Base-by-base conservation (phyloP, 2,797 vertebrate species). In the Clarias fuscus region DNA sequence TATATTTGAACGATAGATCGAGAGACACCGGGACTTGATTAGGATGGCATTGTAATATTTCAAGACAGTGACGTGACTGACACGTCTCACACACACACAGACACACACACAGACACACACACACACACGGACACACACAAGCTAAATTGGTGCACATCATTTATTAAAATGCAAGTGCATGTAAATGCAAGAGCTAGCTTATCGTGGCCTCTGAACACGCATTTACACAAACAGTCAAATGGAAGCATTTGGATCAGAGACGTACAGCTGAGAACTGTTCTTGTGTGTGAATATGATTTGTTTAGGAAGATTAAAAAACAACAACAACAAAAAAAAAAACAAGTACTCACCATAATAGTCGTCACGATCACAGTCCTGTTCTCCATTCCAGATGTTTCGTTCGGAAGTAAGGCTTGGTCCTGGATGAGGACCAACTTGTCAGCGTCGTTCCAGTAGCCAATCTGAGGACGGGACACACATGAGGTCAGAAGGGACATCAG, bases 361-460 rank as follows among this genome's bases (percentile, higher is more conserved):
- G 98, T 99, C 90, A 99, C 98, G 84, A 99, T 96, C 48, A 99
- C 97, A 27, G 98, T 99, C 88, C 98, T 95, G 84, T 99, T 99
- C 92, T 99, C 98, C 92, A 99, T 97, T n/a, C 96, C 93, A 24
- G 97, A 95, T 86, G 97, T 98, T 90, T 99, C 98, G 91, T 99
- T 99, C 91, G 96, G 96, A 70, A 97, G 94, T 58, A 95, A 94
- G 78, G 96, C 97, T 72, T 98, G 97, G 89, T 97, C 98, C 92
- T 99, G 98, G 91, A 99, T 97, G 92, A 99, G 92, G 89, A 99
- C 98, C 87, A 99, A 93, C 91, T 99, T 99, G 94, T 99, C 98
- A 90, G 97, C 98, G 91, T 99, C 98, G 0, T 99, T 99, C 98
- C 98, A 99, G 93, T 99, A 99, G 86, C 98, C 98, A 88, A 99